Evolutionary conservation across 2,113 vertebrate species (phyloP).

Genomic region (Chaenocephalus aceratus): DNA sequence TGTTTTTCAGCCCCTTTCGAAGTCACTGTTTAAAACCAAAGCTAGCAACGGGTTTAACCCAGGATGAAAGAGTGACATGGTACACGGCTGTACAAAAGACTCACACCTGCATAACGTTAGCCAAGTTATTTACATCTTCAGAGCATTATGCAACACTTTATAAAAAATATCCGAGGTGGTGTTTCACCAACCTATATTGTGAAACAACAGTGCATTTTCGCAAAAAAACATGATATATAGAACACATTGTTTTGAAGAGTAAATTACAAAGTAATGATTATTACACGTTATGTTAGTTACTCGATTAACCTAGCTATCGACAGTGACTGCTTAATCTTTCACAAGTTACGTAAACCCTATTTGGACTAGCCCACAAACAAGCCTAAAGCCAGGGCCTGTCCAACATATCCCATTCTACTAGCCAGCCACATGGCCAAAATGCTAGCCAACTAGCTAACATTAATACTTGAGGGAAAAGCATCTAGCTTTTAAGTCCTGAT

Average conservation of each 20-base stretch:
- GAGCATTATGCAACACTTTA: conserved; percentile 44
- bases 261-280: neutral
- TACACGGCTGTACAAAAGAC: conserved; percentile 10
- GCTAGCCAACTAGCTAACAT: conserved; percentile 65
- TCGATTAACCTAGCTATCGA: conserved; percentile 50
- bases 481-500: conserved; percentile 42
- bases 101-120: neutral
- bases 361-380: conserved; percentile 57
- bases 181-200: neutral
- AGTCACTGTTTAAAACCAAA: conserved; percentile 9
- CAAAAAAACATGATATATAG: accelerated
- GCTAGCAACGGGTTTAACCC: conserved; percentile 26
- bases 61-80: conserved; percentile 27
- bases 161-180: conserved; percentile 7
- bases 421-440: conserved; percentile 75
- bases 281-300: neutral
- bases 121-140: conserved; percentile 39
- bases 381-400: conserved; percentile 59
- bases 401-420: conserved; percentile 25
- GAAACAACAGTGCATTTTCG: neutral
- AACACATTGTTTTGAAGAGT: neutral
- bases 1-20: conserved; percentile 13
- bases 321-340: conserved; percentile 61
- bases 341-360: conserved; percentile 72
- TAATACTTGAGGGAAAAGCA: conserved; percentile 29